Evolutionary conservation across 37 sponge, comb jelly and placozoan genomes (phyloP).

Genomic region (Ephydatia muelleri): DNA sequence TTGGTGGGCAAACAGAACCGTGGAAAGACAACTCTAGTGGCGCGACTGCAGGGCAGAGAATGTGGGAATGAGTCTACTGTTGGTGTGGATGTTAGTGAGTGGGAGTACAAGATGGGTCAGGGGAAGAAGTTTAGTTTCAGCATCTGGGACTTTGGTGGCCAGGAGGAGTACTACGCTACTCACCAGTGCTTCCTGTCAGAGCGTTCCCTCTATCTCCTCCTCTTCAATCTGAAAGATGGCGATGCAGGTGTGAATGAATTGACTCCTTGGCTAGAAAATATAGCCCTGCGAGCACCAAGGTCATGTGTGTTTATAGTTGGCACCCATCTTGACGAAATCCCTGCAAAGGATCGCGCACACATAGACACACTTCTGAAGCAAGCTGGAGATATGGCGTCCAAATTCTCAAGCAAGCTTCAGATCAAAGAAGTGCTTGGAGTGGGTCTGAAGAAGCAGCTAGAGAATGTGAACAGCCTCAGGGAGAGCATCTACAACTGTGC

Average conservation of each 20-base stretch:
- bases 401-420: slow-evolving; percentile 52
- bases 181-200: slow-evolving; percentile 95
- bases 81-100: slow-evolving; percentile 91
- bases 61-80: slow-evolving; percentile 90
- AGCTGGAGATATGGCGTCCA: slow-evolving; percentile 39
- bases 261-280: slow-evolving; percentile 90
- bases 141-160: slow-evolving; percentile 97
- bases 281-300: slow-evolving; percentile 78
- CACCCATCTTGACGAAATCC: slow-evolving; percentile 81
- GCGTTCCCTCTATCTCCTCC: slow-evolving; percentile 88
- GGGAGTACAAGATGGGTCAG: slow-evolving; percentile 53
- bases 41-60: slow-evolving; percentile 78
- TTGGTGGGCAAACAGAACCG: slow-evolving; percentile 81
- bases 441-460: slow-evolving; percentile 58
- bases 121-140: slow-evolving; percentile 73
- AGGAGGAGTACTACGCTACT: slow-evolving; percentile 96
- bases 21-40: slow-evolving; percentile 90
- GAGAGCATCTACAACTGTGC: slow-evolving; percentile 87
- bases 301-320: slow-evolving; percentile 87
- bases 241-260: slow-evolving; percentile 76
- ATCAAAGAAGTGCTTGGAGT: slow-evolving; percentile 57
- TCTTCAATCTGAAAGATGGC: slow-evolving; percentile 81
- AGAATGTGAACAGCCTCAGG: slow-evolving; percentile 70
- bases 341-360: slow-evolving; percentile 42
- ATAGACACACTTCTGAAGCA: slow-evolving; percentile 36